Percentiles rank a stretch among this genome's conserved stretches.
phyloP scores from a whole-genome alignment of 1,140 invertebrate genomes.

The Drosophila kurseongensis region DNA sequence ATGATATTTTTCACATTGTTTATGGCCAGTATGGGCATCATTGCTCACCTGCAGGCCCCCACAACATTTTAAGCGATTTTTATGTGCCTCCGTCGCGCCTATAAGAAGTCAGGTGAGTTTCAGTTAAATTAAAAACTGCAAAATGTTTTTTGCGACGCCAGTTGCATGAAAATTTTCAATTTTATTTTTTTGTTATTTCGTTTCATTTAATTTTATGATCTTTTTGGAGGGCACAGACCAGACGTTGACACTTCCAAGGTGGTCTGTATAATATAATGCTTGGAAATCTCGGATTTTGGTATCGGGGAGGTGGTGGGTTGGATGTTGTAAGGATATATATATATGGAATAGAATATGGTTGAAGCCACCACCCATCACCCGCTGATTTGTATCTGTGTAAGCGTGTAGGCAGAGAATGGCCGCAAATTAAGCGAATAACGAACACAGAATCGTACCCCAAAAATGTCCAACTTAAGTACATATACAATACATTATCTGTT shows the following conservation, averaged over 20 bases:
- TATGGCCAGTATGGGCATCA: slow-evolving; percentile 68
- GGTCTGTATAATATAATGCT: slow-evolving; percentile 4
- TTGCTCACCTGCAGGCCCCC: slow-evolving; percentile 19
- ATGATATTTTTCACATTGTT: slow-evolving; percentile 79
- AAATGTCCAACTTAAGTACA: slow-evolving; percentile 41
- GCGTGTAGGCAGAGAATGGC: slow-evolving; percentile 18
- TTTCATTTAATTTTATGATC: slow-evolving; percentile 42
- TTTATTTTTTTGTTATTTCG: slow-evolving; percentile 39
- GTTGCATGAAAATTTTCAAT: slow-evolving; percentile 67
- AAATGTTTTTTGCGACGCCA: slow-evolving; percentile 60
- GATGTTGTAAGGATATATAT: slow-evolving; percentile 18
- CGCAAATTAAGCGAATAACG: slow-evolving; percentile 44
- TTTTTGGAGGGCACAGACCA: slow-evolving; percentile 52
- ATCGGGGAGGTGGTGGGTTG: too few species aligned
- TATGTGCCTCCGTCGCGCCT: slow-evolving; percentile 54
- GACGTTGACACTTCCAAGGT: slow-evolving; percentile 60
- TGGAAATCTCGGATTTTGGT: neutral
- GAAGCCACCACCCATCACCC: neutral
- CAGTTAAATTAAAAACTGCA: slow-evolving; percentile 55
- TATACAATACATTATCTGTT: slow-evolving; percentile 76
- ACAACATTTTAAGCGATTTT: slow-evolving; percentile 60
- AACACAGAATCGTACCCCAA: slow-evolving; percentile 24
- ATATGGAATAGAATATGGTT: slow-evolving; percentile 2
- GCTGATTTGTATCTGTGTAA: slow-evolving; percentile 6
- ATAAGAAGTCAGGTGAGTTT: slow-evolving; percentile 52